Evolutionary conservation across 2,888 invertebrate species (phyloP).

Genomic region (Eustalomyia histrio): DNA sequence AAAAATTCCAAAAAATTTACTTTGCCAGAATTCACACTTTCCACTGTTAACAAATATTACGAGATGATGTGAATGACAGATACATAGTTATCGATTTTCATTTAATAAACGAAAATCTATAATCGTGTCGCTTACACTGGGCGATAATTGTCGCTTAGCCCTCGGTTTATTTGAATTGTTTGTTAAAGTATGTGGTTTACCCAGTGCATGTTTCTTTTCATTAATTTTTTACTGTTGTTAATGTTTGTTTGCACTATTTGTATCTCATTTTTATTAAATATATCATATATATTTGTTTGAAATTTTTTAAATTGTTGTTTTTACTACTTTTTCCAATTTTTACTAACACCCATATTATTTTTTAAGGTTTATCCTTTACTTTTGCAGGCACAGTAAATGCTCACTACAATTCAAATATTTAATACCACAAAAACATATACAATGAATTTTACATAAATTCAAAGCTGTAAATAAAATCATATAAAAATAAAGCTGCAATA

Average conservation of each 20-base stretch:
- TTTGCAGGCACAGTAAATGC: slow-evolving; percentile 80
- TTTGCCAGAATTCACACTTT: no score
- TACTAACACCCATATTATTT: slow-evolving; percentile 80
- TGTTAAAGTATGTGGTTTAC: no score
- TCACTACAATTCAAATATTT: slow-evolving; percentile 69
- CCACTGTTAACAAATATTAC: no score
- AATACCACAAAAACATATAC: slow-evolving; percentile 65
- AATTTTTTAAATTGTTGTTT: slow-evolving; percentile 69
- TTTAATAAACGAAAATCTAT: no score
- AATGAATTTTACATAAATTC: slow-evolving; percentile 68
- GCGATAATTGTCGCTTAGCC: no score
- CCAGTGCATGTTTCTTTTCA: not conserved
- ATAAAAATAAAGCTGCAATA: slow-evolving; percentile 57
- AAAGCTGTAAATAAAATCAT: slow-evolving; percentile 69
- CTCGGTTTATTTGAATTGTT: no score
- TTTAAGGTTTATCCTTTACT: slow-evolving; percentile 80
- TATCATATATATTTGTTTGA: slow-evolving; percentile 27
- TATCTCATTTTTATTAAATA: slow-evolving; percentile 20
- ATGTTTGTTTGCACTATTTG: not conserved
- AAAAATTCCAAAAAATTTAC: no score
- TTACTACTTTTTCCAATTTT: slow-evolving; percentile 79
- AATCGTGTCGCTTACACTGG: no score
- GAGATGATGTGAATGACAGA: no score
- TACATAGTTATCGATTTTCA: no score
- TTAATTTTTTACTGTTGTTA: not conserved